Base-by-base conservation (phyloP, 2,113 vertebrate species). In the Spheniscus mendiculus region DNA sequence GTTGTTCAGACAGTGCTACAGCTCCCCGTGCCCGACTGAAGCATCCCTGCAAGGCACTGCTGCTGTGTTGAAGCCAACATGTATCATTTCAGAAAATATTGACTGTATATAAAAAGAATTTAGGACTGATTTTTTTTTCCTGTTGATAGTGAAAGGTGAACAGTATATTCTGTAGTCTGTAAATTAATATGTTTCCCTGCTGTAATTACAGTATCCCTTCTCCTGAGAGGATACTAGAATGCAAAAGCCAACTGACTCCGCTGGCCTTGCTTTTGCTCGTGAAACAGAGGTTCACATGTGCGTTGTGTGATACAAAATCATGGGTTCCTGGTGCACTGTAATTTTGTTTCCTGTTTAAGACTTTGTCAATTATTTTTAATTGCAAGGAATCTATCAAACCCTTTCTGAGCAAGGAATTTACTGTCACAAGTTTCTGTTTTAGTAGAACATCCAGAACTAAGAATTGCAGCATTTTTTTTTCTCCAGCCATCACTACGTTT, bases 21-120 rank as follows among this genome's bases (percentile, higher is more conserved):
- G 61, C 40, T 55, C 56, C 40, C 16, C 3, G 2, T 4, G 49
- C 67, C 22, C 53, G 38, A 47, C 36, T 2, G 38, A 91, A 53
- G n/a, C 32, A 34, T 30, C 49, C 53, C 52, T 71, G 22, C 2
- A 5, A 67, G 61, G 19, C 61, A 52, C 18, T 40, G 77, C 62
- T 47, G 12, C 34, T n/a, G n/a, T 3, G 1, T 0, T 45, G 40
- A 73, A 86, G 40, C n/a, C 67, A 81, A 12, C 11, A 17, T 0
- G 0, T 18, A 3, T 6, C 6, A 44, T 45, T 76, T 65, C 21
- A 92, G 65, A 79, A 77, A 69, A 62, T 26, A 74, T 26, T 80
- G 80, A 67, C 77, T 45, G 6, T 47, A 32, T 53, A 9, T 23
- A 55, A 76, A 63, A 92, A 45, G 7, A 78, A 93, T 49, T 44